Evolutionary conservation across 2,888 invertebrate species (phyloP), one percentile per base, ranked within the genome.

Genomic region (Rapana venosa): DNA sequence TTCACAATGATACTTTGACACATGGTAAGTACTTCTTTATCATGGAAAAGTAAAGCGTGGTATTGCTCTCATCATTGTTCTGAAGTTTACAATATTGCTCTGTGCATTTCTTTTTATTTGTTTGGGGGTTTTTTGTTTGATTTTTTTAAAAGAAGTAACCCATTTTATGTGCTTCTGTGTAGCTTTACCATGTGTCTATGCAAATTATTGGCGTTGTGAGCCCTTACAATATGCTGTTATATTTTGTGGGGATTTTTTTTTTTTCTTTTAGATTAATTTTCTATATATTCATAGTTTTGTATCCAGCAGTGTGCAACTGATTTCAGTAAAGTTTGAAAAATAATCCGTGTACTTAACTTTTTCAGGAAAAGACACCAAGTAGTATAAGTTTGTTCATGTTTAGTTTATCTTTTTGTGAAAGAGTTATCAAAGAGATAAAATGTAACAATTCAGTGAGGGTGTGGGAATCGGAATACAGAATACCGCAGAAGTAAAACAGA

Each of bases 101-200:
- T 47, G 47, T 47, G 47, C n/a, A n/a, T n/a, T n/a, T n/a, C n/a
- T n/a, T n/a, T n/a, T n/a, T n/a, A n/a, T n/a, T n/a, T n/a, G n/a
- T n/a, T n/a, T 47, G 47, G 47, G 47, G 66, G 26, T 32, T 79
- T 79, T 79, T 17, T 79, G 13, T 32, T 30, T 79, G 30, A 15
- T 79, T 1, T 0, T 32, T 79, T 1, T 0, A 32, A 32, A 79
- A 17, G 1, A 13, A 79, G 20, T 13, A 4, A 32, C 13, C 20
- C 11, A 13, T 8, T 17, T 32, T 13, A 2, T 20, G 17, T 32
- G 15, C 32, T 17, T 79, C 15, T 74, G n/a, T 74, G n/a, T 74
- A n/a, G 11, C n/a, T 74, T 22, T 74, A 74, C 74, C 74, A n/a
- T 74, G 74, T 74, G 74, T 74, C 74, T 74, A n/a, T 74, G 74